Percentiles rank a stretch among this genome's conserved stretches.
phyloP scores from a whole-genome alignment of 2,113 vertebrate genomes.

The Ranitomeya imitator region DNA sequence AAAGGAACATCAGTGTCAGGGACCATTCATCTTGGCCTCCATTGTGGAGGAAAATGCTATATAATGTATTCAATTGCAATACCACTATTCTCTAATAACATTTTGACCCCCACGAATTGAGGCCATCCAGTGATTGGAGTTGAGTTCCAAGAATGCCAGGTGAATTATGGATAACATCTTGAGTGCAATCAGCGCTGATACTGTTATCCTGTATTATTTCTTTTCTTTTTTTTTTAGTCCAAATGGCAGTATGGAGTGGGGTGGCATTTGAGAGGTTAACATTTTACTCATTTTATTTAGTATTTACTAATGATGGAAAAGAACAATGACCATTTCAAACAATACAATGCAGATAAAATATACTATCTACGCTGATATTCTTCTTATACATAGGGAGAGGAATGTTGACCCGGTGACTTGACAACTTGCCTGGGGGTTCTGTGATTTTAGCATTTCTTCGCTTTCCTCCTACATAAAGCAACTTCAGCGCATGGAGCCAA shows the following conservation, averaged over 20 bases:
- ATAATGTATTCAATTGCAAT: constrained; percentile 38
- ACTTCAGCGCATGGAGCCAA: constrained; percentile 28
- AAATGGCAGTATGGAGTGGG: background rate
- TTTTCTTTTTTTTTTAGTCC: background rate
- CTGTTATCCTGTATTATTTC: background rate
- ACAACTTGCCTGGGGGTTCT: background rate
- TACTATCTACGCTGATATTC: too few relatives aligned
- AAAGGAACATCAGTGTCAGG: constrained; percentile 47
- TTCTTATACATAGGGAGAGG: background rate
- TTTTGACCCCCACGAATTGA: constrained; percentile 39
- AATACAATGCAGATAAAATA: background rate
- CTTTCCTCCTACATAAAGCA: background rate
- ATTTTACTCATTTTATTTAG: background rate
- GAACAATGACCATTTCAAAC: background rate
- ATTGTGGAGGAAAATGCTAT: constrained; percentile 32
- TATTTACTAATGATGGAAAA: background rate
- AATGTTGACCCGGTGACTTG: background rate
- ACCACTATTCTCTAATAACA: constrained; percentile 43
- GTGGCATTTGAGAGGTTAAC: background rate
- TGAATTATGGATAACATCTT: constrained; percentile 41
- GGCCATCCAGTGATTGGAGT: constrained; percentile 41
- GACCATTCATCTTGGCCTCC: background rate
- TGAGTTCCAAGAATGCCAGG: constrained; percentile 31
- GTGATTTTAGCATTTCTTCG: background rate
- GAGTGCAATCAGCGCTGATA: constrained; percentile 44